Evolutionary conservation across 2,888 invertebrate genomes (phyloP).

Genomic region (Drosophila mimetica): DNA sequence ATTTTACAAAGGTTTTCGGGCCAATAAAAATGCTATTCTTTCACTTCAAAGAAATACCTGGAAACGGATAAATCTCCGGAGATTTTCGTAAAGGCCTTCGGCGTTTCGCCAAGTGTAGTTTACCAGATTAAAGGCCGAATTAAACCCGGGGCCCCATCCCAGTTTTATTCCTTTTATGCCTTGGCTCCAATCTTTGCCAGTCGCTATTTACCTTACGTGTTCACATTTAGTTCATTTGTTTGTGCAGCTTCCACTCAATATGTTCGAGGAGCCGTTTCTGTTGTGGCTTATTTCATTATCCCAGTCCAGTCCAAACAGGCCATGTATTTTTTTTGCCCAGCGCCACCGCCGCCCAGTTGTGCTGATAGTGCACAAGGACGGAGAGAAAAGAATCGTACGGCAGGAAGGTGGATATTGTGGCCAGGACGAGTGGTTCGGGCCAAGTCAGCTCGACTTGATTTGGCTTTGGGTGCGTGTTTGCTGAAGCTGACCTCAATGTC

Average conservation of each 20-base stretch:
- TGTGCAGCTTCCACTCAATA: slow-evolving; percentile 53
- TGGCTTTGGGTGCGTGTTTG: slow-evolving; percentile 57
- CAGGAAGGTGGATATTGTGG: slow-evolving; percentile 22
- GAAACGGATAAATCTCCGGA: no score
- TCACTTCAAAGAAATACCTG: neutral
- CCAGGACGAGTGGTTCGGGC: slow-evolving; percentile 28
- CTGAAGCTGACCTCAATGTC: slow-evolving; percentile 60
- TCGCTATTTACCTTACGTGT: slow-evolving; percentile 67
- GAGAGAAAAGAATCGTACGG: slow-evolving; percentile 29
- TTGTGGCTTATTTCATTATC: slow-evolving; percentile 54
- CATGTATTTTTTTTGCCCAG: slow-evolving; percentile 37
- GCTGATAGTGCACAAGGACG: slow-evolving; percentile 41
- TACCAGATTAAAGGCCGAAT: slow-evolving; percentile 21
- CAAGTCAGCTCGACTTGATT: slow-evolving; percentile 48
- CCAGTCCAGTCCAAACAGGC: slow-evolving; percentile 32
- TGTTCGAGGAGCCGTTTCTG: slow-evolving; percentile 47
- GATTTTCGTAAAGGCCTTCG: neutral
- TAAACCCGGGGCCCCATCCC: neutral
- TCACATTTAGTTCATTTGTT: slow-evolving; percentile 66
- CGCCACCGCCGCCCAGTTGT: slow-evolving; percentile 1
- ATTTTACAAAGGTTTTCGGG: neutral
- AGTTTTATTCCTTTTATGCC: neutral
- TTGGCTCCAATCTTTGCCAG: slow-evolving; percentile 22
- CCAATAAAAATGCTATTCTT: neutral
- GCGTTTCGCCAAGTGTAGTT: neutral